Conservation (phyloP, 2,113 vertebrate species). For the Prunella fulvescens region DNA sequence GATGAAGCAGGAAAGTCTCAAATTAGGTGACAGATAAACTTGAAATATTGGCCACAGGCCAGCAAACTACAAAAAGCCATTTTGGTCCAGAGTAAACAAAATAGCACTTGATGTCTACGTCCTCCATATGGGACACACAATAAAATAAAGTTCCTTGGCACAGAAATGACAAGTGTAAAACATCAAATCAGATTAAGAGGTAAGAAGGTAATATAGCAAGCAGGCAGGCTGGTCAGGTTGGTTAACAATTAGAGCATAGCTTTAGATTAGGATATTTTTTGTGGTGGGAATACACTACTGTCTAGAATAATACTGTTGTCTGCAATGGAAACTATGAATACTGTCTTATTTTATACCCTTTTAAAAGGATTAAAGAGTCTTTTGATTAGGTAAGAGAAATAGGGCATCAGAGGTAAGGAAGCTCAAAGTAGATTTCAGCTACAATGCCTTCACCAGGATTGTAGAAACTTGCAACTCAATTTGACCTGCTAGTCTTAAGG, state of each 20-base stretch:
- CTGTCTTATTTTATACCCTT: background rate
- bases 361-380: background rate
- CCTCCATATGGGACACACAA: rapidly evolving
- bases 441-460: background rate
- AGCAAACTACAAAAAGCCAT: background rate
- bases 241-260: background rate
- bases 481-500: background rate
- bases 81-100: background rate
- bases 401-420: background rate
- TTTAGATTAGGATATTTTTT: background rate
- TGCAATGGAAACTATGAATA: background rate
- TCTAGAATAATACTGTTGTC: background rate
- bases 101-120: rapidly evolving
- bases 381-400: background rate
- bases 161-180: background rate
- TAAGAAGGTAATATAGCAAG: background rate
- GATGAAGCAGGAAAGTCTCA: background rate
- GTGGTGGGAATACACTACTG: background rate
- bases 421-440: background rate
- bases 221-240: background rate
- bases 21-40: background rate
- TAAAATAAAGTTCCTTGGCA: background rate
- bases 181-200: background rate
- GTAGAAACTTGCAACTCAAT: background rate
- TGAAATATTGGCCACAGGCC: background rate